A percentile compares a stretch with the other conserved stretches of the same genome.
phyloP scores from a whole-genome alignment of 2,797 vertebrate genomes.

The Salmo trutta region DNA sequence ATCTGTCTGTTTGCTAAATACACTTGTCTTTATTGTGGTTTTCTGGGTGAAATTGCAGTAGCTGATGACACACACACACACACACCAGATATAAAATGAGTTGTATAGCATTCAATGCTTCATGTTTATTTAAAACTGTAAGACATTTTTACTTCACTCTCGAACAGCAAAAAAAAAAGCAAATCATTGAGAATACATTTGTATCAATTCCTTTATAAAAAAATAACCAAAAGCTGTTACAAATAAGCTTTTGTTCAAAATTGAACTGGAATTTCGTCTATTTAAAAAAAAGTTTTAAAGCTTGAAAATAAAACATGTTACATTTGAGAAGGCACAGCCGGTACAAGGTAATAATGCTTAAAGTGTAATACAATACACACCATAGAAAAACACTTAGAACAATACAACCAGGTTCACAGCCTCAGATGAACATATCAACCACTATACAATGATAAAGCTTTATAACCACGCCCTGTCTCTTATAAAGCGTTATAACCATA shows the following conservation, averaged over 20 bases:
- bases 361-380: conserved; percentile 54
- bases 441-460: conserved; percentile 32
- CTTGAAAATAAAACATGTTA: conserved; percentile 84
- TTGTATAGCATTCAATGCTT: conserved; percentile 63
- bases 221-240: conserved; percentile 75
- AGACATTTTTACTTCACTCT: conserved; percentile 75
- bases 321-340: conserved; percentile 92
- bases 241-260: conserved; percentile 77
- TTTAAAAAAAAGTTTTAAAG: conserved; percentile 74
- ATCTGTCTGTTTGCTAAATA: conserved; percentile 79
- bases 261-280: conserved; percentile 77
- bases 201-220: conserved; percentile 77
- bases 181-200: conserved; percentile 80
- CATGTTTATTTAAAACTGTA: conserved; percentile 74
- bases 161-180: conserved; percentile 76
- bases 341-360: conserved; percentile 82
- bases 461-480: conserved; percentile 2
- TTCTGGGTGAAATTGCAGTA: neutral
- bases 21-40: conserved; percentile 46
- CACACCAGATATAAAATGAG: neutral
- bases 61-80: neutral
- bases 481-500: conserved; percentile 23
- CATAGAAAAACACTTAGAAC: conserved; percentile 52
- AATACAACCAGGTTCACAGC: conserved; percentile 82
- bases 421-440: conserved; percentile 61